These are phyloP conservation scores for Albula goreensis DNA, from an alignment of 2,113 vertebrate species.

Conservation along the genomic window DNA sequence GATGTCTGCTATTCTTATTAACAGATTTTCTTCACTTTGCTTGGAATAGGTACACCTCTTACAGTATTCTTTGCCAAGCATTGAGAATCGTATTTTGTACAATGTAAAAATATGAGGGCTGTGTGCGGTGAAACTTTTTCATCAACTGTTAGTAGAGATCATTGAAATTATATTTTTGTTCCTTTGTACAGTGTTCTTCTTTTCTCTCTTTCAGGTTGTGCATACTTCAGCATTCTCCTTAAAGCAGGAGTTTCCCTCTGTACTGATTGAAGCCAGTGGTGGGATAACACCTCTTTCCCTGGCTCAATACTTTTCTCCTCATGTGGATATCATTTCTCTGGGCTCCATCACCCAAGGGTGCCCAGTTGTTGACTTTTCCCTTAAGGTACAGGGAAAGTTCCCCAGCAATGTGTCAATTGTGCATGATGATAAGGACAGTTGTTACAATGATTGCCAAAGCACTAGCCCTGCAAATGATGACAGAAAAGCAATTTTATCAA, in stretches of 20 bases:
- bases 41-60: too few relatives aligned
- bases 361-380: conserved; percentile 77
- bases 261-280: conserved; percentile 78
- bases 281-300: conserved; percentile 69
- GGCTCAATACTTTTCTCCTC: conserved; percentile 64
- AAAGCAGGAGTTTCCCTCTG: conserved; percentile 65
- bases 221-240: conserved; percentile 61
- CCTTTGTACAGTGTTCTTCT: too few relatives aligned
- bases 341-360: conserved; percentile 81
- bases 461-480: neutral
- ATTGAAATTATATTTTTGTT: neutral
- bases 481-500: neutral
- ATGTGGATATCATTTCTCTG: conserved; percentile 76
- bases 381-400: conserved; percentile 63
- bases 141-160: neutral
- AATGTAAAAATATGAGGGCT: neutral
- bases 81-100: too few relatives aligned
- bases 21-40: too few relatives aligned
- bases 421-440: neutral
- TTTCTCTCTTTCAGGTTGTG: conserved; percentile 63
- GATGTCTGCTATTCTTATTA: too few relatives aligned
- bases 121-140: neutral
- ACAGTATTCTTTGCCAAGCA: too few relatives aligned
- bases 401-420: neutral
- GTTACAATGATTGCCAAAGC: neutral